These are phyloP conservation scores for Eubasilissa splendida DNA, from an alignment of 2,888 invertebrate genomes.

Conservation along the genomic window DNA sequence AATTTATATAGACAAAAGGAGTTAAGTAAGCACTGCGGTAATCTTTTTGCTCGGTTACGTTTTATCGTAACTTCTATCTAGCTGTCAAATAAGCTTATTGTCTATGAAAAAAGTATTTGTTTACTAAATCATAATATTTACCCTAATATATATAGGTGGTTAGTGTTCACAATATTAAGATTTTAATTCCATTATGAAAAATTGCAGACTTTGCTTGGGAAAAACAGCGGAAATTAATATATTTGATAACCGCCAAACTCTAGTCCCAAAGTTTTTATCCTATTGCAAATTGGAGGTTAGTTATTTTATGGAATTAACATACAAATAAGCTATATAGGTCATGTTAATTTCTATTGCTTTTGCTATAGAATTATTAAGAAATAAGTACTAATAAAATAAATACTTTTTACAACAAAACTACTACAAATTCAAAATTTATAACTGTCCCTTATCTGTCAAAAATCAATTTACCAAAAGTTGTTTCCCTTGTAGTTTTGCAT, in stretches of 20 bases:
- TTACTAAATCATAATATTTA: not conserved
- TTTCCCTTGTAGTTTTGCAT: too few species aligned
- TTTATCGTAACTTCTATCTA: not conserved
- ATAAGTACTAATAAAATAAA: not conserved
- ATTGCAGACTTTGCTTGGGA: constrained; percentile 20
- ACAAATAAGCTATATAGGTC: not conserved
- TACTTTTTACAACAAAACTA: not conserved
- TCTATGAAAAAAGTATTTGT: not conserved
- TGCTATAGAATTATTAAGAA: not conserved
- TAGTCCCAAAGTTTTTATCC: constrained; percentile 9
- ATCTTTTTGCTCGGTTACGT: not conserved
- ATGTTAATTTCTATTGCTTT: not conserved
- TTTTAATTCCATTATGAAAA: not conserved
- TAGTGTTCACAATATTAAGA: not conserved
- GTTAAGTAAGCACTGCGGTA: not conserved
- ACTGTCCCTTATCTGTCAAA: too few species aligned
- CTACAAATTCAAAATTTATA: not conserved
- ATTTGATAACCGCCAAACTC: constrained; percentile 13
- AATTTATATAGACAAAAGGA: too few species aligned
- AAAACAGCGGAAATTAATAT: constrained; percentile 4
- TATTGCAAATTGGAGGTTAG: constrained; percentile 27
- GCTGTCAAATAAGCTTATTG: constrained; percentile 1
- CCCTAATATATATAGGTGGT: not conserved
- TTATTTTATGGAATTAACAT: not conserved
- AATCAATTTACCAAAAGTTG: too few species aligned